These are phyloP conservation scores for Varanus salvator DNA, from an alignment of 2,113 vertebrate species.

Conservation along the genomic window DNA sequence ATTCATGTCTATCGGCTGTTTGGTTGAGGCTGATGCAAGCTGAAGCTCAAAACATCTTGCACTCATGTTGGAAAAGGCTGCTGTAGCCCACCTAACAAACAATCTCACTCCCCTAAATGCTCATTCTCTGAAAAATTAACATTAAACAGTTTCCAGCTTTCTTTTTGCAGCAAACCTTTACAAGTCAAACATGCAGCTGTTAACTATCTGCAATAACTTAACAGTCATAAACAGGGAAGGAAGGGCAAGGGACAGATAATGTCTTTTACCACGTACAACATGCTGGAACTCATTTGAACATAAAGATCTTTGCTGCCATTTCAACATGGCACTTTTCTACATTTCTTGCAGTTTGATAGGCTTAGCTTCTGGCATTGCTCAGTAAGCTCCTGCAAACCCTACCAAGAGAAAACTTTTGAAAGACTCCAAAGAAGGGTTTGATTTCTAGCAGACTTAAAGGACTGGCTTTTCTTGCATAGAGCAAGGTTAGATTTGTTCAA, in stretches of 20 bases:
- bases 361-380: background rate
- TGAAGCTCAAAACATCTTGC: no score
- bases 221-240: background rate
- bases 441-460: no score
- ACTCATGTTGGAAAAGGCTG: no score
- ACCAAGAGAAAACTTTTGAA: background rate
- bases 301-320: background rate
- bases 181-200: background rate
- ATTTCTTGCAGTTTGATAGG: constrained; percentile 9
- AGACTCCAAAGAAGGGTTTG: background rate
- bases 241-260: background rate
- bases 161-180: background rate
- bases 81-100: background rate
- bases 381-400: background rate
- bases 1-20: no score
- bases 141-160: background rate
- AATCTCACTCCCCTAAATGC: background rate
- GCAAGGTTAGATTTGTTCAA: background rate
- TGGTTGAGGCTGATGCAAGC: no score
- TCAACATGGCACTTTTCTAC: background rate
- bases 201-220: background rate
- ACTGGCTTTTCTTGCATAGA: background rate
- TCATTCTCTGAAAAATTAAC: no score
- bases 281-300: constrained; percentile 6
- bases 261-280: background rate